These are phyloP conservation scores for Zelostemma sp. DNA, from an alignment of 1,140 invertebrate species.

Conservation along the genomic window DNA sequence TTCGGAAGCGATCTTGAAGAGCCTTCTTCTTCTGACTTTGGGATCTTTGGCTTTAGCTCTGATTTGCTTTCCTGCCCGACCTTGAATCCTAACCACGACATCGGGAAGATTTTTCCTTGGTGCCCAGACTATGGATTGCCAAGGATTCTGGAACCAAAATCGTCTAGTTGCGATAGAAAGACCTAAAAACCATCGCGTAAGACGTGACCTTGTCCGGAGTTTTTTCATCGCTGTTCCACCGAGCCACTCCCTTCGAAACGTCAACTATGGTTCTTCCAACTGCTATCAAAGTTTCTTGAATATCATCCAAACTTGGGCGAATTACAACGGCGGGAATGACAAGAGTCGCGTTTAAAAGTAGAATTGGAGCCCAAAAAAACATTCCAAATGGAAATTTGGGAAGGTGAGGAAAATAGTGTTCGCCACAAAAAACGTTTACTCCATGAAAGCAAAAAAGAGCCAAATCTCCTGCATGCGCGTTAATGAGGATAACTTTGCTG, in stretches of 20 bases:
- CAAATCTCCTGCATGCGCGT: no score
- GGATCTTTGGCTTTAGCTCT: slow-evolving; percentile 72
- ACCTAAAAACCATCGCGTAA: no score
- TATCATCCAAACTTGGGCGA: slow-evolving; percentile 89
- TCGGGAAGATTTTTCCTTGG: slow-evolving; percentile 59
- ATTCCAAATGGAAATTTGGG: no score
- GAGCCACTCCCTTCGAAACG: slow-evolving; percentile 89
- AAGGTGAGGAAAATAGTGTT: no score
- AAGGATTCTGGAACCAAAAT: no score
- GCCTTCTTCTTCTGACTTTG: slow-evolving; percentile 76
- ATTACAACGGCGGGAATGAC: slow-evolving; percentile 90
- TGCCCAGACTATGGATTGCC: no score
- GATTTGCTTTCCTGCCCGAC: slow-evolving; percentile 58
- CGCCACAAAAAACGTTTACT: no score
- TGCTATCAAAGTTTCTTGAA: slow-evolving; percentile 89
- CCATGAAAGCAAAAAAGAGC: no score
- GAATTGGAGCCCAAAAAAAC: no score
- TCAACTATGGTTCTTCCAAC: slow-evolving; percentile 88
- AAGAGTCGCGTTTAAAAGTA: slow-evolving; percentile 83
- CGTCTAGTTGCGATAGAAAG: no score
- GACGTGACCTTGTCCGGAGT: slow-evolving; percentile 50
- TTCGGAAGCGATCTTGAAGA: slow-evolving; percentile 83
- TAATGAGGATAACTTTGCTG: no score
- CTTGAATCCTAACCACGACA: slow-evolving; percentile 58
- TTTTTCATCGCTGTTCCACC: slow-evolving; percentile 85